Evolutionary conservation across 2,888 invertebrate species (phyloP), one percentile per base, ranked within the genome.

Genomic region (Amiota minor): DNA sequence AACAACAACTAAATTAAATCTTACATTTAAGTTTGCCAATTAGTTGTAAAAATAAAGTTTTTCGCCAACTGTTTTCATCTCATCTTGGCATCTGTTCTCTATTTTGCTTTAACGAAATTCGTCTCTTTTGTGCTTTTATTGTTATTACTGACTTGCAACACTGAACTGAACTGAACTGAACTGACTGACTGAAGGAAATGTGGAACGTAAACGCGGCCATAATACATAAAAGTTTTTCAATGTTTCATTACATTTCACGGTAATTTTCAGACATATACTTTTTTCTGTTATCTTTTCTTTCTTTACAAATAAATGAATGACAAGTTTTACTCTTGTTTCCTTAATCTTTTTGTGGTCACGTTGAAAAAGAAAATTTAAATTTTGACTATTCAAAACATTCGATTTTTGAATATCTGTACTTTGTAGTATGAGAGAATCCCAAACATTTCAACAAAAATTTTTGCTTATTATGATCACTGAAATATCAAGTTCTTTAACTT

Each of bases 21-120:
- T 86, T 81, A 79, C 82, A 87, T 83, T 87, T 83, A 86, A 85
- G 87, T 87, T 85, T 85, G 83, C 85, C 85, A 85, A 85, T 85
- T 85, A 87, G 85, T 86, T 87, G 80, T 79, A 80, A 85, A 87
- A 87, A 87, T 83, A 86, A 86, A 86, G 81, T 85, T 85, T 78
- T 76, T 55, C 59, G 23, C 23, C 64, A 61, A 50, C 72, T 80
- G 74, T 47, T 35, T 53, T 71, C 75, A 16, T 49, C 4, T 71
- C 75, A 16, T 49, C 4, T 45, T 18, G 9, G 20, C 45, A 45
- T 16, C 46, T 46, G 18, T 20, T 23, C 59, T 6, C 59, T 11
- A 18, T 16, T 35, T 35, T 35, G 35, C 35, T 35, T 35, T 35
- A 35, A 35, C 59, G 59, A 16, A 12, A 49, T 59, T 53, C 45